These are phyloP conservation scores for Rallus limicola DNA, from an alignment of 2,113 vertebrate genomes.

Conservation along the genomic window DNA sequence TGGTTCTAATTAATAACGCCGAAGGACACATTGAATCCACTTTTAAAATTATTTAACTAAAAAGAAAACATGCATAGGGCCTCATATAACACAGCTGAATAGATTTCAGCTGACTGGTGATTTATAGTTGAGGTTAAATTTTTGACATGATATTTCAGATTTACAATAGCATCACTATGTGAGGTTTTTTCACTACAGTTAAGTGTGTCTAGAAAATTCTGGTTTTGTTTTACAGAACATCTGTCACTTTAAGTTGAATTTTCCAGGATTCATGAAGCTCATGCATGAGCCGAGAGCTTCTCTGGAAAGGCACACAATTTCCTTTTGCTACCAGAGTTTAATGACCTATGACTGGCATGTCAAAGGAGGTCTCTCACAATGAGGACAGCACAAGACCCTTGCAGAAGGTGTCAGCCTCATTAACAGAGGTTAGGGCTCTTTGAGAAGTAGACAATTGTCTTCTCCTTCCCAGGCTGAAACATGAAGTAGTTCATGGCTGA, in stretches of 20 bases:
- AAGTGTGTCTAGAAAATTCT: background rate
- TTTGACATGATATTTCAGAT: background rate
- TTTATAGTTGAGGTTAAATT: background rate
- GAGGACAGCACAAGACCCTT: background rate
- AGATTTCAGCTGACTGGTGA: background rate
- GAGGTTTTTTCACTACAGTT: background rate
- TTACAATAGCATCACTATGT: background rate
- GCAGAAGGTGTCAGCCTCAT: accelerated
- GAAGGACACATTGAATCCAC: background rate
- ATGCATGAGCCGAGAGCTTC: background rate
- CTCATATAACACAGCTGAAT: background rate
- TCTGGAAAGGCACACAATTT: background rate
- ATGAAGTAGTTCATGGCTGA: background rate
- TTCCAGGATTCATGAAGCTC: background rate
- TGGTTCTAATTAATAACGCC: conserved; percentile 23
- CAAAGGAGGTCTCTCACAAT: background rate
- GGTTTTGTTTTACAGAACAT: background rate
- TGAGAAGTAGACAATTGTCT: background rate
- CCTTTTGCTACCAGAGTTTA: background rate
- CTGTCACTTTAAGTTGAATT: background rate
- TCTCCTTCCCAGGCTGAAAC: background rate
- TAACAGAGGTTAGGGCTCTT: background rate
- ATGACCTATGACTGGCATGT: background rate
- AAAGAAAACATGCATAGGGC: background rate
- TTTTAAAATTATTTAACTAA: background rate